Base-by-base conservation (phyloP, 2,888 invertebrate species). In the Hyles lineata region DNA sequence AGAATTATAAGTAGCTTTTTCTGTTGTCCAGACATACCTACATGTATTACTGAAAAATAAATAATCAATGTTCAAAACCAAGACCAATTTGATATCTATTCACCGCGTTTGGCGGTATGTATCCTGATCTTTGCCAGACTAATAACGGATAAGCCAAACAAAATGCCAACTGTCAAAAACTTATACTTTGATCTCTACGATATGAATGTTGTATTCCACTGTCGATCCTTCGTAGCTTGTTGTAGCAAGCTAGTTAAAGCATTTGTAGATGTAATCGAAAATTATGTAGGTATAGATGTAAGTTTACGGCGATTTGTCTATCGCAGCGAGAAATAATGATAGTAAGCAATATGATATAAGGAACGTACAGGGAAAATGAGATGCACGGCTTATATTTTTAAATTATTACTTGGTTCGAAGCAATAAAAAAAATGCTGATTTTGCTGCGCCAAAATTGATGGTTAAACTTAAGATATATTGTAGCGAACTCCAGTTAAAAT, bases 201-300 rank as follows among this genome's bases (percentile, higher is more conserved):
- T 70, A 74, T 61, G 32, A 55, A 55, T 55, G 58, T 74, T 74
- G 72, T 73, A 75, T 74, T 73, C 78, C 83, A 80, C 78, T 82
- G 80, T 85, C 82, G 81, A 81, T 84, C 84, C 85, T 81, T 76
- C 73, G 80, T 90, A 90, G 94, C 94, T 94, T 94, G 94, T 90
- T 79, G 85, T 90, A 90, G 91, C 94, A 92, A 91, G 94, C 94
- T 93, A 91, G 91, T 85, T 89, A 84, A 93, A 94, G 94, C 94
- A 94, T 94, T 94, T 93, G 89, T 93, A 94, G 93, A 89, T 81
- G 89, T 92, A 92, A 89, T 77, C 72, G 63, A 72, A 72, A 58
- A 55, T 72, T 32, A 62, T 55, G 86, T 94, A 93, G 90, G 78
- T 86, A 81, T 91, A 92, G 87, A 76, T 76, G 74, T 86, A 84